Conservation (phyloP, 1,140 invertebrate genomes). For the Rhyacophila brunnea region DNA sequence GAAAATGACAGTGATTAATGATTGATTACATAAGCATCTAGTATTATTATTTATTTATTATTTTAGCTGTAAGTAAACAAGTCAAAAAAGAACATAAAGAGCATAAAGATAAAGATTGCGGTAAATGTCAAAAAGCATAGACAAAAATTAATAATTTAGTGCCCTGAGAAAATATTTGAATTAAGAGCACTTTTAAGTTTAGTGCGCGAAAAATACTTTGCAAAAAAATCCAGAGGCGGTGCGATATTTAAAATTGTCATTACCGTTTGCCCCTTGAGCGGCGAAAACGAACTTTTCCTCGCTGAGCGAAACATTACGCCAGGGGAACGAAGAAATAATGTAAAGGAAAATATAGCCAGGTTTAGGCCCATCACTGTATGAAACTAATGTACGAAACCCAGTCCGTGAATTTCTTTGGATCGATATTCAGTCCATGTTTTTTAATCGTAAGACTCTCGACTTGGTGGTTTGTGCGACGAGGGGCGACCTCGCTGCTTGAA, state of each 20-base stretch:
- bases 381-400: background rate
- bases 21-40: too few species aligned
- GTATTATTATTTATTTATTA: too few species aligned
- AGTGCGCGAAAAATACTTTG: background rate
- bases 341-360: background rate
- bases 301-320: conserved; percentile 19
- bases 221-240: conserved; percentile 3
- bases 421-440: too few species aligned
- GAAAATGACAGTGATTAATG: too few species aligned
- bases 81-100: too few species aligned
- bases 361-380: conserved; percentile 3
- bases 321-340: conserved; percentile 9
- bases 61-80: too few species aligned
- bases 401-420: too few species aligned
- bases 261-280: conserved; percentile 1
- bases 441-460: background rate
- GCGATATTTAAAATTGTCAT: background rate
- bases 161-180: too few species aligned
- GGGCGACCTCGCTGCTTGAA: conserved; percentile 10
- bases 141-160: too few species aligned
- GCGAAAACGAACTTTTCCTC: conserved; percentile 11
- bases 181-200: too few species aligned
- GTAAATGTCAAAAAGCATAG: too few species aligned
- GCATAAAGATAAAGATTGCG: too few species aligned
- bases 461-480: background rate